phyloP scores from a whole-genome alignment of 2,888 invertebrate genomes.

The Microdon myrmicae region DNA sequence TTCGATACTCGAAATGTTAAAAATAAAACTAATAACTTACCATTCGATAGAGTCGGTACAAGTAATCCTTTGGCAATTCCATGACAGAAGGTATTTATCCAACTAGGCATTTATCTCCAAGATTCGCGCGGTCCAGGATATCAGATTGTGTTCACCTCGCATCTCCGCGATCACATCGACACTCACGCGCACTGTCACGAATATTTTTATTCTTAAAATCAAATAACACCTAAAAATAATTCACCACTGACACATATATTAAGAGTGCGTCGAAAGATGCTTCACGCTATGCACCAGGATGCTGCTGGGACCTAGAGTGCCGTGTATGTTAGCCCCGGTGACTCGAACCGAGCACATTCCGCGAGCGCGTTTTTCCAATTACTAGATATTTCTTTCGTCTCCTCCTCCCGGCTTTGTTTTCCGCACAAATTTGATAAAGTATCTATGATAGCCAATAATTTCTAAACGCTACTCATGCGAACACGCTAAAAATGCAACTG shows the following conservation, averaged over 20 bases:
- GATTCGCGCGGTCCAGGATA: constrained; percentile 22
- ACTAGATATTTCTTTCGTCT: constrained; percentile 10
- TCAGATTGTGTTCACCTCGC: constrained; percentile 35
- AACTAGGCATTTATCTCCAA: constrained; percentile 10
- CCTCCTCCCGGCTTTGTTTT: neutral
- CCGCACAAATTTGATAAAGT: constrained; percentile 10
- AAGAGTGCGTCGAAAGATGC: constrained; percentile 16
- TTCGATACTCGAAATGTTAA: neutral
- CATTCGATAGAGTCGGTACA: constrained; percentile 45
- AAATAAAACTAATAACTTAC: constrained; percentile 20
- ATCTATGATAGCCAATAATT: constrained; percentile 25
- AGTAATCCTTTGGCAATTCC: constrained; percentile 45
- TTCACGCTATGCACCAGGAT: constrained; percentile 28
- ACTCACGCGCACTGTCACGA: constrained; percentile 10
- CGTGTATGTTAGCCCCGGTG: constrained; percentile 6
- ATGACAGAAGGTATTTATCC: constrained; percentile 5
- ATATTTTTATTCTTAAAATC: constrained; percentile 34
- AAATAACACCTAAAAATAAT: constrained; percentile 47
- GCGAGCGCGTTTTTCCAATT: constrained; percentile 41
- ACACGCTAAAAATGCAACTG: constrained; percentile 46
- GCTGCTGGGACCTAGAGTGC: too few species aligned
- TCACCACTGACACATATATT: constrained; percentile 41
- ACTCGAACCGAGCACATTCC: constrained; percentile 35
- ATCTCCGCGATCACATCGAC: constrained; percentile 16
- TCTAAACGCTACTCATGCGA: constrained; percentile 28